Evolutionary conservation across 2,797 vertebrate genomes (phyloP).

Genomic region (Apogon talboti): DNA sequence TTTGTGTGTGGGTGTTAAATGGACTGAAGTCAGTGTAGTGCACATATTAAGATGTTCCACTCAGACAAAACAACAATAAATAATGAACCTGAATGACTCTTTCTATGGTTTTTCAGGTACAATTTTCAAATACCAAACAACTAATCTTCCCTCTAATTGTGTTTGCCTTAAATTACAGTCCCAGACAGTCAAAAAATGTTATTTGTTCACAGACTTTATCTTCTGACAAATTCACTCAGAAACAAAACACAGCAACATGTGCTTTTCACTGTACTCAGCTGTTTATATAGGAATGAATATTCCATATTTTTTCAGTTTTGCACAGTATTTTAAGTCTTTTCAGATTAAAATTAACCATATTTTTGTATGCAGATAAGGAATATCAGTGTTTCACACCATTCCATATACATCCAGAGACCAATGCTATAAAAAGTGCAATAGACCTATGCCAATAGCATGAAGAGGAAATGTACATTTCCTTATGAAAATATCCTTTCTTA

Average conservation of each 20-base stretch:
- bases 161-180: conserved; percentile 9
- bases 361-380: conserved; percentile 27
- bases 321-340: neutral
- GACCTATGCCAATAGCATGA: conserved; percentile 35
- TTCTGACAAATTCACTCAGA: conserved; percentile 6
- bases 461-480: conserved; percentile 80
- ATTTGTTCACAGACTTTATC: conserved; percentile 18
- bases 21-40: conserved; percentile 43
- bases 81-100: conserved; percentile 44
- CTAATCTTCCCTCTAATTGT: conserved; percentile 8
- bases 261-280: conserved; percentile 9
- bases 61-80: conserved; percentile 43
- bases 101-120: conserved; percentile 1
- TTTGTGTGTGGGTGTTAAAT: conserved; percentile 63
- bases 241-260: conserved; percentile 23
- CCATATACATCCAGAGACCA: conserved; percentile 42
- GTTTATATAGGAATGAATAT: conserved; percentile 1
- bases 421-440: conserved; percentile 15
- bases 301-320: neutral
- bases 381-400: conserved; percentile 25
- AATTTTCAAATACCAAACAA: conserved; percentile 9
- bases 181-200: conserved; percentile 1
- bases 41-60: conserved; percentile 42
- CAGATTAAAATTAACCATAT: conserved; percentile 6
- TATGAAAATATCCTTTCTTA: conserved; percentile 76